Evolutionary conservation across 2,888 invertebrate species (phyloP), one percentile per base, ranked within the genome.

Genomic region (Meloe dianella): DNA sequence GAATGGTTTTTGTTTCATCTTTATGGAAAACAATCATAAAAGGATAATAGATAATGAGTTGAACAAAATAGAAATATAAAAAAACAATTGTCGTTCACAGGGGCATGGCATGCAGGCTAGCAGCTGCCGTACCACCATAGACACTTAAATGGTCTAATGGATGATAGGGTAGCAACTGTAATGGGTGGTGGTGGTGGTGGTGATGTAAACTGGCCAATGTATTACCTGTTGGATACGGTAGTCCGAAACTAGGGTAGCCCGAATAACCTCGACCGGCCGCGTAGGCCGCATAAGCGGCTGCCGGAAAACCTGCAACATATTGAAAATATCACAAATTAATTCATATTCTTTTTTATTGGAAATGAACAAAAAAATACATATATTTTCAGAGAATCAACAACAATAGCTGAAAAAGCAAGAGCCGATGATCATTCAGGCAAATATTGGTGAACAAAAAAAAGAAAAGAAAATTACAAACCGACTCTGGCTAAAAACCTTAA

Each of bases 161-260:
- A 54, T 54, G 54, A 88, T 88, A 89, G 85, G 87, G 88, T 83
- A 88, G 86, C 80, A 88, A 85, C 83, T 87, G 88, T 76, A 78
- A 78, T 86, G 86, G 88, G 77, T 83, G 83, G 79, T 83, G 87
- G 41, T 41, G 41, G 86, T 88, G 81, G 85, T 89, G 89, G 87
- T 90, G 90, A 87, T 91, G 90, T 89, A 91, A 89, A 89, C 90
- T 91, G 88, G 89, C 87, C 87, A 91, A 89, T 87, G 90, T 87
- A 90, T 95, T 94, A 95, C 95, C 95, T 94, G 96, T 93, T 85
- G 96, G 96, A 88, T 96, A 96, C 85, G 96, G 96, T 88, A 96
- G 94, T 90, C 96, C 95, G 90, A 96, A 96, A 91, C 95, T 94
- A 89, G 96, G 95, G 90, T 96, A 96, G 89, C 95, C 95, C 89